Evolutionary conservation across 1,140 invertebrate genomes (phyloP).

Genomic region (Lanistes nyassanus): DNA sequence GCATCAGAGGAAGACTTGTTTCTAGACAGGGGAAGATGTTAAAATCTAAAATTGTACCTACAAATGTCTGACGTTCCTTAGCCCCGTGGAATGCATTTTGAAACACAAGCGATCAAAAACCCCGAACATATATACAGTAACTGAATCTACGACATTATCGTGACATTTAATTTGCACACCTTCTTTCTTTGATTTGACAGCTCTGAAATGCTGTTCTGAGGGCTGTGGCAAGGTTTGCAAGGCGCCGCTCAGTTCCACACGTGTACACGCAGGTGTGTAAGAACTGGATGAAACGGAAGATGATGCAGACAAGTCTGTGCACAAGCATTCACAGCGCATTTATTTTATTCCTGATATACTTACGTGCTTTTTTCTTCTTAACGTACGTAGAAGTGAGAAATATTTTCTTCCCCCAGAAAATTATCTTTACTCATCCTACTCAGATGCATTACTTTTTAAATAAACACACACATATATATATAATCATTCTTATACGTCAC

Average conservation of each 20-base stretch:
- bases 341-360: too few relatives aligned
- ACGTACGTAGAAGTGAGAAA: too few relatives aligned
- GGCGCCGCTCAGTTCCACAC: background rate
- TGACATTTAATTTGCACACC: background rate
- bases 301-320: too few relatives aligned
- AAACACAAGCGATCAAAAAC: background rate
- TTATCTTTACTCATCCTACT: too few relatives aligned
- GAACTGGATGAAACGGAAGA: too few relatives aligned
- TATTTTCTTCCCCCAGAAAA: too few relatives aligned
- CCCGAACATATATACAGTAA: background rate
- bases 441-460: too few relatives aligned
- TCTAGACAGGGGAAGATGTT: background rate
- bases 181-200: background rate
- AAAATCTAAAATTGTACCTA: background rate
- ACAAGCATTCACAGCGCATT: too few relatives aligned
- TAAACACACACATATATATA: too few relatives aligned
- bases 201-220: background rate
- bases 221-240: background rate
- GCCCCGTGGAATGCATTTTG: background rate
- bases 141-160: background rate
- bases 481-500: too few relatives aligned
- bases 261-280: too few relatives aligned
- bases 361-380: too few relatives aligned
- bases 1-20: background rate
- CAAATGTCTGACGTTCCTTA: background rate